Base-by-base conservation (phyloP, 1,140 invertebrate genomes). In the Drosophila paulistorum region DNA sequence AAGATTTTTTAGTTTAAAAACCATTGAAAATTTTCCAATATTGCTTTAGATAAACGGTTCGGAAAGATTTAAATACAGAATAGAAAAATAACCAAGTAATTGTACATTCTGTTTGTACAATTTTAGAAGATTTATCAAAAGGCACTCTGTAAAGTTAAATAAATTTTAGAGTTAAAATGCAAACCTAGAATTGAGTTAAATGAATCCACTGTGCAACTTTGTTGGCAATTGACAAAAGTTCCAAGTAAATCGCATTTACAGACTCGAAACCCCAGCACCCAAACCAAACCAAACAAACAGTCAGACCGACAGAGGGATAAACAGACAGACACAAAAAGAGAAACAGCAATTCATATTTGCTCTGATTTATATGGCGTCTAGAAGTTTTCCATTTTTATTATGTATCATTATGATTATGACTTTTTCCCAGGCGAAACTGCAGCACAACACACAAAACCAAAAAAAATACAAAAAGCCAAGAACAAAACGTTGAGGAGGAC, bases 371-470 rank as follows among this genome's bases (percentile, higher is more conserved):
- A 89, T 89, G 84, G 84, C 84, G 84, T 89, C 84, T 89, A 89
- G 85, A 89, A 90, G 85, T 84, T 89, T 89, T 89, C 84, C 84
- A 89, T 89, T 89, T 89, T 89, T 89, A 89, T 89, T 89, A 90
- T 89, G 77, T 77, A 87, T 90, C 86, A 87, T 87, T 87, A 89
- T 89, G 82, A 87, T 89, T 87, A 83, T 80, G 81, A 84, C 80
- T 72, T 78, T 77, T 78, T 78, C 74, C 74, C 74, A 77, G 68
- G 74, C 76, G 35, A 68, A 68, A 51, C 65, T 37, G 39, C 65
- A 20, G 30, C 58, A 39, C 26, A 26, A 20, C 48, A 17, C 37
- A 63, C 30, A 30, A 30, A 30, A 17, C 17, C 0, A 17, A 30
- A 30, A 30, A 30, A 30, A 1, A 30, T 1, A 30, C 30, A 30